Evolutionary conservation across 1,140 invertebrate species (phyloP), one percentile per base, ranked within the genome.

Genomic region (Drosophila kikkawai): DNA sequence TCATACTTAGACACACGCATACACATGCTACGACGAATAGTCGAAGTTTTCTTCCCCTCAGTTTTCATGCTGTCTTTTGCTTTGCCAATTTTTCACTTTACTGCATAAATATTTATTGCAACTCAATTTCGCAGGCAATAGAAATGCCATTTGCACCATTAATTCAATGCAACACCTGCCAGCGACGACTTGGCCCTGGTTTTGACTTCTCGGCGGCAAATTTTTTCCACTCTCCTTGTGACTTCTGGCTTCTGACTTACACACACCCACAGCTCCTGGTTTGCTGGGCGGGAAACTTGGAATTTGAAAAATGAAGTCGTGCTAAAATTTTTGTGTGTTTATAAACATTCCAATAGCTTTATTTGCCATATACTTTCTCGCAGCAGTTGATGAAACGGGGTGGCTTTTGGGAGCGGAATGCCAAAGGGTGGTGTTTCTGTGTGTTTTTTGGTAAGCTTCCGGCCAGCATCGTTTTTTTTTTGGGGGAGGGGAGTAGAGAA

Each of bases 31-130:
- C 22, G 36, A 45, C 22, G 36, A 26, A n/a, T 22, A 55, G 51
- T 26, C 19, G 36, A 19, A 22, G 45, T 51, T 47, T 48, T 36
- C 26, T 29, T 42, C 53, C 22, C 36, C 50, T 47, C 15, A 36
- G 37, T 34, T 45, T 41, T 37, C 51, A 7, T 39, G 63, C 44
- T 87, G 83, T 82, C 83, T 80, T 82, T 76, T 86, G 80, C 83
- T 59, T 58, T 83, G 84, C 80, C 84, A 88, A 88, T 88, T 88
- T 88, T 88, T 88, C 84, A 88, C 84, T 88, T 88, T 88, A 78
- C 80, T 88, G 84, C 84, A 88, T 88, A 88, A 88, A 88, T 88
- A 88, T 88, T 88, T 88, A 88, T 88, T 88, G 84, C 84, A 88
- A 88, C 84, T 88, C 84, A 88, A 88, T 88, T 88, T 88, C 66